Conservation (phyloP, 2,888 invertebrate genomes). For the Chironomus riparius region DNA sequence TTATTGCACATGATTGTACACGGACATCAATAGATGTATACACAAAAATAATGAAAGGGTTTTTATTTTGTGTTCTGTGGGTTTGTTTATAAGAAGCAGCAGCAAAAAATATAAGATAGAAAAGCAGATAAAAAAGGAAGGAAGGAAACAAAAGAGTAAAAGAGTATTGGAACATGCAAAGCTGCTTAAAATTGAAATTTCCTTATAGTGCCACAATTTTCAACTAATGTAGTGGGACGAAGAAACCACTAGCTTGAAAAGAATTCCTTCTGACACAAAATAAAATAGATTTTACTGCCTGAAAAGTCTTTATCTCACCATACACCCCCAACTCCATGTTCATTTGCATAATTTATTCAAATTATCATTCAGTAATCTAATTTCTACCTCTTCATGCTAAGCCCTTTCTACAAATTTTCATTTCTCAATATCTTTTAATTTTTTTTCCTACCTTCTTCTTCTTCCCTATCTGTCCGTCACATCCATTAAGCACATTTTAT, state of each 20-base stretch:
- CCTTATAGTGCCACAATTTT: neutral
- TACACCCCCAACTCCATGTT: neutral
- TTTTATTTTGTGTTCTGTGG: no score
- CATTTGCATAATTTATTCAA: neutral
- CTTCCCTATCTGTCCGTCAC: neutral
- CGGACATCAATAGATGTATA: neutral
- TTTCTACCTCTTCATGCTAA: neutral
- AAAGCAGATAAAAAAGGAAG: no score
- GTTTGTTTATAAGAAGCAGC: no score
- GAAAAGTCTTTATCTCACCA: no score
- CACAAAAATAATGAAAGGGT: neutral
- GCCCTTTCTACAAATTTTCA: neutral
- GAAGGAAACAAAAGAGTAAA: neutral
- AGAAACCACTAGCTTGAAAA: neutral
- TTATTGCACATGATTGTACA: no score
- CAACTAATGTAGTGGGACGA: neutral
- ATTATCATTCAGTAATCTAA: neutral
- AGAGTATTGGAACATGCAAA: constrained; percentile 19
- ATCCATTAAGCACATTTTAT: neutral
- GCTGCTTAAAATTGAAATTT: constrained; percentile 3
- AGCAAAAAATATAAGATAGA: no score
- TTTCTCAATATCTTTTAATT: neutral
- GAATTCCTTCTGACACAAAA: no score
- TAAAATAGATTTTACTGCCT: no score
- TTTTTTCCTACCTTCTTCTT: neutral